phyloP scores from a whole-genome alignment of 2,888 invertebrate species.

The Cephalotes varians region DNA sequence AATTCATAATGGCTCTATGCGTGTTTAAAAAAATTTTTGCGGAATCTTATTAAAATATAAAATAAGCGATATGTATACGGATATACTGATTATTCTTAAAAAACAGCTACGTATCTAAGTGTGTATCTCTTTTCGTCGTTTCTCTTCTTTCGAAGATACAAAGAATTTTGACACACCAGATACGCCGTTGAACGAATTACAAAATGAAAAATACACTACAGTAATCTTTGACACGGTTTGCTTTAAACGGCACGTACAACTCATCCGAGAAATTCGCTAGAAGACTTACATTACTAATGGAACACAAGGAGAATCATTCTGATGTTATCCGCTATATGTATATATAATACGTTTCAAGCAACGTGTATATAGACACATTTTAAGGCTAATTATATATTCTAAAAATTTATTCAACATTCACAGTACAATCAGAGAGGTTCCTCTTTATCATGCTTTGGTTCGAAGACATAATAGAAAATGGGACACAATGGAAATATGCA shows the following conservation, averaged over 20 bases:
- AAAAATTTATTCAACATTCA: constrained; percentile 64
- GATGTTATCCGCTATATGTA: constrained; percentile 33
- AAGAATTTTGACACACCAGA: constrained; percentile 10
- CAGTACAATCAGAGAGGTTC: constrained; percentile 53
- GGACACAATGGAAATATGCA: constrained; percentile 20
- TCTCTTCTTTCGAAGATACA: constrained; percentile 3
- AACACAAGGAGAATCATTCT: constrained; percentile 43
- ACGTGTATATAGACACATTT: constrained; percentile 42
- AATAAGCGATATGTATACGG: constrained; percentile 2
- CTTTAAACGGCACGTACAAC: constrained; percentile 32
- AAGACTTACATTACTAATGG: constrained; percentile 24
- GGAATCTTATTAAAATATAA: constrained; percentile 10
- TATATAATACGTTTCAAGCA: constrained; percentile 36
- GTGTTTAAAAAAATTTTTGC: constrained; percentile 27
- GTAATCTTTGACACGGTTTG: constrained; percentile 13
- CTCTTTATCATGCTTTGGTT: constrained; percentile 49
- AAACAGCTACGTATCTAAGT: constrained; percentile 37
- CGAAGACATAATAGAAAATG: constrained; percentile 40
- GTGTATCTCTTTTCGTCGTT: constrained; percentile 24
- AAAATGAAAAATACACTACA: background rate
- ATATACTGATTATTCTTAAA: constrained; percentile 34
- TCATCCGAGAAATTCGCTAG: constrained; percentile 15
- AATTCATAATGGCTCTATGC: background rate
- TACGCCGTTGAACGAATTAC: constrained; percentile 11
- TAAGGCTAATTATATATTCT: constrained; percentile 41